A percentile compares a stretch with the other conserved stretches of the same genome.
phyloP scores from a whole-genome alignment of 2,888 invertebrate genomes.

The Campopleginae sp. region DNA sequence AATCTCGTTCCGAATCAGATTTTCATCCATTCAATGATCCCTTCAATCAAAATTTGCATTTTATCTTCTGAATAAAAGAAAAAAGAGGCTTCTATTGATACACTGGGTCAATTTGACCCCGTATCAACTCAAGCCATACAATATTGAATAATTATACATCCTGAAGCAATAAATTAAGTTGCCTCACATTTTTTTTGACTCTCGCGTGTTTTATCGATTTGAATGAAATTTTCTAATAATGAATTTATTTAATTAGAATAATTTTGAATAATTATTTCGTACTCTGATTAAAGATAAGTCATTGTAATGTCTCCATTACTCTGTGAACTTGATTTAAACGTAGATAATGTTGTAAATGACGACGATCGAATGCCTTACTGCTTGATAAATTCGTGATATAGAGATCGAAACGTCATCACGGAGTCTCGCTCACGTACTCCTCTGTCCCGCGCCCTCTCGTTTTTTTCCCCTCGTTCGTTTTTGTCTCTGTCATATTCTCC shows the following conservation, averaged over 20 bases:
- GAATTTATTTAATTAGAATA: background rate
- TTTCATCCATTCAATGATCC: background rate
- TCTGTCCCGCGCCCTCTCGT: conserved; percentile 22
- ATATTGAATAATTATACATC: background rate
- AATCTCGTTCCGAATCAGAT: background rate
- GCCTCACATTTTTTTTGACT: background rate
- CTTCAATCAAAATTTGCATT: background rate
- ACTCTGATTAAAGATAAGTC: background rate
- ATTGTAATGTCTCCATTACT: background rate
- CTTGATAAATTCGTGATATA: conserved; percentile 34
- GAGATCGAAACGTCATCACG: conserved; percentile 57
- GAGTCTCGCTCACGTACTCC: conserved; percentile 44
- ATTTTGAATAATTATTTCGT: background rate
- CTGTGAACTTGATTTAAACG: background rate
- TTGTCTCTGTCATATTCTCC: conserved; percentile 59
- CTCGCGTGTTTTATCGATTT: background rate
- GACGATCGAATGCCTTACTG: conserved; percentile 1
- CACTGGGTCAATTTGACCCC: background rate
- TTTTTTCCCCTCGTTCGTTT: background rate
- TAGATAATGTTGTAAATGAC: background rate
- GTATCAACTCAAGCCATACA: background rate
- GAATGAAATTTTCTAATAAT: background rate
- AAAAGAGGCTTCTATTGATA: too few relatives aligned
- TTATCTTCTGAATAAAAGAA: background rate
- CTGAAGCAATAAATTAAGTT: background rate